These are phyloP conservation scores for Montipora foliosa DNA, from an alignment of 64 coral and sea anemone species.

Conservation along the genomic window DNA sequence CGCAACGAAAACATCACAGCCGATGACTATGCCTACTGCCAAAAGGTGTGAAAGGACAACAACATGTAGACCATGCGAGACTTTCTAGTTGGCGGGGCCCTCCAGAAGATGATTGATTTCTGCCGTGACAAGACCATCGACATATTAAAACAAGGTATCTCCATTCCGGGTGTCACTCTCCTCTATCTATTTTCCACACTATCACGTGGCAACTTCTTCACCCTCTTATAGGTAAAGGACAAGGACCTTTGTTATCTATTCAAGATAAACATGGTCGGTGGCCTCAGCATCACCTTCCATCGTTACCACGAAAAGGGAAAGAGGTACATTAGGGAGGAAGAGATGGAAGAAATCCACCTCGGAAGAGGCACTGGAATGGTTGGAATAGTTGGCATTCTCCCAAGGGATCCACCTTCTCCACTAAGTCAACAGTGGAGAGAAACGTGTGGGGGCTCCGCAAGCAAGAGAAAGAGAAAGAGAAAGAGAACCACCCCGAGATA, in stretches of 20 bases:
- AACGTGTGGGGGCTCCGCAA: too few species aligned
- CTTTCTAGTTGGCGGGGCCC: constrained; percentile 26
- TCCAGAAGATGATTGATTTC: constrained; percentile 52
- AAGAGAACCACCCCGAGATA: too few species aligned
- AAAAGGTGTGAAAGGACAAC: constrained; percentile 26
- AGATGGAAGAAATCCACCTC: too few species aligned
- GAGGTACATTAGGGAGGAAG: too few species aligned
- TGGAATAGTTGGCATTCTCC: too few species aligned
- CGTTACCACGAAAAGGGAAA: too few species aligned
- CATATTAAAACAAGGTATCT: constrained; percentile 40
- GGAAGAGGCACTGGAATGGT: too few species aligned
- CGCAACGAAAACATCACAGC: background rate
- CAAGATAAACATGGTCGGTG: constrained; percentile 21
- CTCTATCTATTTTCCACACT: constrained; percentile 42
- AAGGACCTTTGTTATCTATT: constrained; percentile 23
- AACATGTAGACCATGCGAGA: constrained; percentile 33
- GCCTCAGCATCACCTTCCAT: too few species aligned
- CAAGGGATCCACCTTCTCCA: too few species aligned
- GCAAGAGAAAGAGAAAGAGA: too few species aligned
- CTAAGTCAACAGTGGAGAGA: too few species aligned
- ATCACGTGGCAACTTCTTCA: constrained; percentile 22
- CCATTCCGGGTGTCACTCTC: constrained; percentile 37
- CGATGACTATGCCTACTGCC: constrained; percentile 39
- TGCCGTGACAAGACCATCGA: constrained; percentile 57
- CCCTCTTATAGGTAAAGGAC: constrained; percentile 29